phyloP scores from a whole-genome alignment of 1,140 invertebrate species.

The Tribolium madens region DNA sequence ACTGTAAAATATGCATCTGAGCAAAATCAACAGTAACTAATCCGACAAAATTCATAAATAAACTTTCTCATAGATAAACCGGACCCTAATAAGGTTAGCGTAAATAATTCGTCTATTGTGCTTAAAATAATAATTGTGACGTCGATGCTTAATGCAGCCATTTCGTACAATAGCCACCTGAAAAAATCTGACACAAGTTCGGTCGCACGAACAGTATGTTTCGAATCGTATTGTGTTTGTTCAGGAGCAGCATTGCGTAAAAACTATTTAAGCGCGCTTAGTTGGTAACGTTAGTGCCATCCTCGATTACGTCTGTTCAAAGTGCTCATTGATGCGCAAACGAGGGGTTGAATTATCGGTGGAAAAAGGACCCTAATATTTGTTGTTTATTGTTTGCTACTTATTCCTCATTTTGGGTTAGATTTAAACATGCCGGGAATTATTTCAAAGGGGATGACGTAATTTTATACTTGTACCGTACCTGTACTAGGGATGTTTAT shows the following conservation, averaged over 20 bases:
- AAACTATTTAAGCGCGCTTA: slow-evolving; percentile 38
- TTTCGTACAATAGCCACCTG: slow-evolving; percentile 24
- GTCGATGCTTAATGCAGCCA: neutral
- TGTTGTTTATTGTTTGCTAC: slow-evolving; percentile 37
- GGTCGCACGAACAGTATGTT: slow-evolving; percentile 23
- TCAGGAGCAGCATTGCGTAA: slow-evolving; percentile 20
- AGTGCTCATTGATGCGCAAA: slow-evolving; percentile 18
- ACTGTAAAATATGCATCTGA: slow-evolving; percentile 2
- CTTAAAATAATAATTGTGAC: slow-evolving; percentile 37
- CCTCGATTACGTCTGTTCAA: slow-evolving; percentile 34
- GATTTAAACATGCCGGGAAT: slow-evolving; percentile 21
- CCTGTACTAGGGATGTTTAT: slow-evolving; percentile 12
- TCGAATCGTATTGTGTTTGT: slow-evolving; percentile 27
- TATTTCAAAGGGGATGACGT: slow-evolving; percentile 15
- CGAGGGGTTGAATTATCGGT: slow-evolving; percentile 26
- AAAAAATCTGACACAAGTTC: slow-evolving; percentile 31
- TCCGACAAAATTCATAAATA: neutral
- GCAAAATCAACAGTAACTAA: neutral
- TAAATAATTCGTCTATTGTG: slow-evolving; percentile 29
- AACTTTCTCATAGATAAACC: slow-evolving; percentile 15
- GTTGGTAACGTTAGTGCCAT: slow-evolving; percentile 34
- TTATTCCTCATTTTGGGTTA: slow-evolving; percentile 26
- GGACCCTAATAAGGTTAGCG: slow-evolving; percentile 33
- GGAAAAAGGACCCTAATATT: slow-evolving; percentile 27
- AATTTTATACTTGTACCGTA: neutral